A percentile compares a stretch with the other conserved stretches of the same genome.
Evolutionary conservation across 2,797 vertebrate species (phyloP).

Genomic region (Anguilla marmorata): DNA sequence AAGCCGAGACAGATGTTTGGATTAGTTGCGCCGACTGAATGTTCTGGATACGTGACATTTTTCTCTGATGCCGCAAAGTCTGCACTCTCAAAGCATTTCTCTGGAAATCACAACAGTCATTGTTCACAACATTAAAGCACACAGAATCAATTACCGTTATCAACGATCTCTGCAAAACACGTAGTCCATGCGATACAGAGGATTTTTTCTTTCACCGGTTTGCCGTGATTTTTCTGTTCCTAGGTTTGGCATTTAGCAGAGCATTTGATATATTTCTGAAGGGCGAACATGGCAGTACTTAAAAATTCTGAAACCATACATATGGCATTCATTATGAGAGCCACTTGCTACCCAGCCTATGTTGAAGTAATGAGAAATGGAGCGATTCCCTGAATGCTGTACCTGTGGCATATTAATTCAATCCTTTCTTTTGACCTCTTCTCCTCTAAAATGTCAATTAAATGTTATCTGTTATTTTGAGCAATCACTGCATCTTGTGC

Average conservation of each 20-base stretch:
- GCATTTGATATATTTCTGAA: not conserved
- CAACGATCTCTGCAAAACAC: not conserved
- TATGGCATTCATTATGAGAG: slow-evolving; percentile 10
- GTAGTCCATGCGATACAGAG: not conserved
- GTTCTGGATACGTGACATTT: not conserved
- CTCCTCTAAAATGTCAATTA: slow-evolving; percentile 9
- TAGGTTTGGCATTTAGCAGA: not conserved
- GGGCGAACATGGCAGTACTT: not conserved
- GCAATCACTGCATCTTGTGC: not conserved
- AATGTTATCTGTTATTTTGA: slow-evolving; percentile 4
- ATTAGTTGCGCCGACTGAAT: not conserved
- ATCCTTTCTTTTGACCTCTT: not conserved
- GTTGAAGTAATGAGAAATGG: not conserved
- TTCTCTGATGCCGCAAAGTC: not conserved
- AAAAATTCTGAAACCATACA: not conserved
- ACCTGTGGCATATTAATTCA: slow-evolving; percentile 6
- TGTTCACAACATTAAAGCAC: not conserved
- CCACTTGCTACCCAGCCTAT: not conserved
- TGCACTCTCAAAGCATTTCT: not conserved
- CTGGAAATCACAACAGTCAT: not conserved
- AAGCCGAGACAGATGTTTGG: not conserved
- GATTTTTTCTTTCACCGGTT: not conserved
- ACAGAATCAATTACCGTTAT: not conserved
- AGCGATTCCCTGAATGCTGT: not conserved
- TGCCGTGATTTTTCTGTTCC: not conserved